Base-by-base conservation (phyloP, 2,797 vertebrate species). In the Gadopsis marmoratus region DNA sequence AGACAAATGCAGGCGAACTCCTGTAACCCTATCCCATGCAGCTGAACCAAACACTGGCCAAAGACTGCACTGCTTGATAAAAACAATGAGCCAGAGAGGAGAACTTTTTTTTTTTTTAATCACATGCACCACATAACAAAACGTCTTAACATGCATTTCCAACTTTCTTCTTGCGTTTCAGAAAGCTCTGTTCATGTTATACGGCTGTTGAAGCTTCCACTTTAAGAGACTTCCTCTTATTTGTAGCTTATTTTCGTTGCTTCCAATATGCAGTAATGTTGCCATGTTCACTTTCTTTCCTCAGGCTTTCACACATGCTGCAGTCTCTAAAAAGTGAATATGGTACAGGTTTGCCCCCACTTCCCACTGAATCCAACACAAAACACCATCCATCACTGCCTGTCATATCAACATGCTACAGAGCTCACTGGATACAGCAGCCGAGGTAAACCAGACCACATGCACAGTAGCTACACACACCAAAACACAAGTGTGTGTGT, bases 1-100 rank as follows among this genome's bases (percentile, higher is more conserved):
- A 94, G 94, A 94, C 93, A 94, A 94, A 95, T 93, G 91, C 78
- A 88, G 89, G 75, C 59, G n/a, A 91, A 93, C 87, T 92, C 82
- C 86, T 90, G 91, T 90, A 94, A 95, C 91, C 86, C 68, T 84
- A 94, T 69, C 91, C 88, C 35, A 66, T 62, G 82, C 92, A 94
- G 92, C 92, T 93, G 91, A 93, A 87, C 56, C 63, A 80, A 73
- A 80, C 72, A 51, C 63, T 31, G 87, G 88, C 83, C 81, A 47
- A 80, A 89, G 85, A 91, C 89, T n/a, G 83, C 71, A 54, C 59
- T 19, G 69, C 50, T 81, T 41, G 90, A 89, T 86, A 73, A 90
- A 88, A 85, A 85, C 77, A 76, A 74, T n/a, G 35, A 62, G 43
- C 54, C 43, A 14, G 50, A 71, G 39, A 79, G 41, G 64, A 62